These are phyloP conservation scores for Equus quagga DNA, from an alignment of 2,113 vertebrate genomes.

Conservation along the genomic window DNA sequence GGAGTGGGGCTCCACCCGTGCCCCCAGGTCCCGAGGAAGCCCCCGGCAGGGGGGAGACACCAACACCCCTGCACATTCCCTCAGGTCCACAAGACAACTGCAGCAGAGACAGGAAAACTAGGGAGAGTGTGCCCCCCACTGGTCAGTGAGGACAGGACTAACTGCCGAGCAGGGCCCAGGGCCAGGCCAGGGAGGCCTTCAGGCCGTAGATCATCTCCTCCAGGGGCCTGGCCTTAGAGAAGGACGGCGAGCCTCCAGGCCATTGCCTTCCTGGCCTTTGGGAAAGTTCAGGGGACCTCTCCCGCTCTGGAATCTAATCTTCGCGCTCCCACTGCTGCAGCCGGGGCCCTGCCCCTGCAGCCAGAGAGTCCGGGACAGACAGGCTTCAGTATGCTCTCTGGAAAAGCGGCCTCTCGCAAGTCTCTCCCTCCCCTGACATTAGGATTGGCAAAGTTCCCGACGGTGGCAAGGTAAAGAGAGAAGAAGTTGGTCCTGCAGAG, in stretches of 20 bases:
- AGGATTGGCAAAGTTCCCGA: not conserved
- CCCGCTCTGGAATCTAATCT: not conserved
- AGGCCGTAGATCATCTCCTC: not conserved
- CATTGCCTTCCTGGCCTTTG: not conserved
- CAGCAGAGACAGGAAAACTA: conserved; percentile 65
- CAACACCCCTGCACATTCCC: not conserved
- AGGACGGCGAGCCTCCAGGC: not conserved
- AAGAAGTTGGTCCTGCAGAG: not conserved
- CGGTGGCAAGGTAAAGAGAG: not conserved
- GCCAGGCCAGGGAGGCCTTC: not conserved
- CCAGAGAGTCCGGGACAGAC: not conserved
- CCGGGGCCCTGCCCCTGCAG: not conserved
- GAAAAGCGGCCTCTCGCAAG: not conserved
- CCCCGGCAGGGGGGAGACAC: not conserved
- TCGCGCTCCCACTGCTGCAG: accelerated
- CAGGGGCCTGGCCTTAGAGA: not conserved
- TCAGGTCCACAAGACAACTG: not conserved
- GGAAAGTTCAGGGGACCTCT: not conserved
- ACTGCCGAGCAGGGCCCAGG: not conserved
- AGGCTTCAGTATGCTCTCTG: not conserved
- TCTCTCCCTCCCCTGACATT: not conserved
- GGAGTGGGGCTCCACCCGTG: not conserved
- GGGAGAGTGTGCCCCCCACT: conserved; percentile 79
- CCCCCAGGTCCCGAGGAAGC: not conserved
- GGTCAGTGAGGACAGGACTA: conserved; percentile 62